Conservation (phyloP, 2,797 vertebrate genomes). For the Smutsia temminckii region DNA sequence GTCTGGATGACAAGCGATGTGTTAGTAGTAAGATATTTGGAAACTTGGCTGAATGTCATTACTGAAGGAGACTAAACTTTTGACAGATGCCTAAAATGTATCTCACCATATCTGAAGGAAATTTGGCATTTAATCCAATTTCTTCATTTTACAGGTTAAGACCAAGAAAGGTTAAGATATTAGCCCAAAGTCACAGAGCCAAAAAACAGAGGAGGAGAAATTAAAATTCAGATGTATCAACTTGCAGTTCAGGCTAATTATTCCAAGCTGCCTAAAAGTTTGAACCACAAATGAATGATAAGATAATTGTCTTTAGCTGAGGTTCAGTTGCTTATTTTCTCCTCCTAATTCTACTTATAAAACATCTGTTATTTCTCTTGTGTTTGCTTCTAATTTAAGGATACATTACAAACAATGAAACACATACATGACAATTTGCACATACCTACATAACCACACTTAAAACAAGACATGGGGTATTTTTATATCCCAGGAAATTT, state of each 20-base stretch:
- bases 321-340: neutral
- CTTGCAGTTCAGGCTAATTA: neutral
- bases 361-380: neutral
- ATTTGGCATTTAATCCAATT: neutral
- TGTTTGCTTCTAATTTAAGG: slow-evolving; percentile 1
- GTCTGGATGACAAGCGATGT: slow-evolving; percentile 67
- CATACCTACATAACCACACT: neutral
- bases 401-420: neutral
- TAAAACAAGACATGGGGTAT: neutral
- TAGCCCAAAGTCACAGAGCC: neutral
- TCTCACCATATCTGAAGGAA: neutral
- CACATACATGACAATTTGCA: neutral
- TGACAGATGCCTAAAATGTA: neutral
- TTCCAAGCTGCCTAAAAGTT: neutral
- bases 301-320: neutral
- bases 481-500: neutral
- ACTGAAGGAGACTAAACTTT: slow-evolving; percentile 50
- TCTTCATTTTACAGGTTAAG: neutral
- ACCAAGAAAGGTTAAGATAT: neutral
- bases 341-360: neutral
- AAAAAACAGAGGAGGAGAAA: neutral
- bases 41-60: slow-evolving; percentile 75
- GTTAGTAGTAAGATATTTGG: slow-evolving; percentile 69
- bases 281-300: neutral
- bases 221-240: fast-evolving